A percentile compares a stretch with the other conserved stretches of the same genome.
Conservation (phyloP, 2,113 vertebrate species). For the Salvelinus namaycush region DNA sequence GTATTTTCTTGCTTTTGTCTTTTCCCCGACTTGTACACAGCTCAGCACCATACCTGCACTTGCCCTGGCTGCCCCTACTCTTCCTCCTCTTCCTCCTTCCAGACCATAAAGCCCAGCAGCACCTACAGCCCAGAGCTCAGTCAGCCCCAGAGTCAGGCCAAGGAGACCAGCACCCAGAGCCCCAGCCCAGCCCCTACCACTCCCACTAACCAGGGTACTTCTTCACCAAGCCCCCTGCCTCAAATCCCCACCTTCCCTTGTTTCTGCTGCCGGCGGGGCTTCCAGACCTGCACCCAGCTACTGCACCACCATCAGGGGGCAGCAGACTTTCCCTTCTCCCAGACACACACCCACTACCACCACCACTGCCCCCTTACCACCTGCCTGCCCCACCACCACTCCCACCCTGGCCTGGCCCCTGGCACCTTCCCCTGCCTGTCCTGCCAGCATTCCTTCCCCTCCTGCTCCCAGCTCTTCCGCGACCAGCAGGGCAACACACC, state of each 20-base stretch:
- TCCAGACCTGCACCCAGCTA: constrained; percentile 59
- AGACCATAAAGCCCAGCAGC: constrained; percentile 54
- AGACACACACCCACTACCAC: constrained; percentile 62
- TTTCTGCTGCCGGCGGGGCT: constrained; percentile 64
- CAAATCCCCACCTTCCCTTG: constrained; percentile 67
- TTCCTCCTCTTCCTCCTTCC: constrained; percentile 43
- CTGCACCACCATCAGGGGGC: constrained; percentile 52
- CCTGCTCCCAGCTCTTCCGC: constrained; percentile 58
- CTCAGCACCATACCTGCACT: constrained; percentile 63
- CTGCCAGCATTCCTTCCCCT: constrained; percentile 62
- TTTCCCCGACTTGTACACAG: constrained; percentile 36
- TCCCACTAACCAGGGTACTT: constrained; percentile 22
- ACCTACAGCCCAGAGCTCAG: constrained; percentile 16
- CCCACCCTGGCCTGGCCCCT: constrained; percentile 40
- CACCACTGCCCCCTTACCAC: constrained; percentile 66
- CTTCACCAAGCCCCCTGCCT: constrained; percentile 34
- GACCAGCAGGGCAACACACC: constrained; percentile 55
- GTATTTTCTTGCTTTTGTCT: too few relatives aligned
- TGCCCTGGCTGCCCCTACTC: constrained; percentile 75
- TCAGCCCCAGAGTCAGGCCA: constrained; percentile 40
- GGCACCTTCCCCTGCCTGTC: constrained; percentile 60
- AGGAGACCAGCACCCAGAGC: constrained; percentile 38
- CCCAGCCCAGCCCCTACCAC: constrained; percentile 21
- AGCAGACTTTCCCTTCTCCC: constrained; percentile 42
- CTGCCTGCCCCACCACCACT: constrained; percentile 55